Evolutionary conservation across 2,888 invertebrate species (phyloP).

Genomic region (Pseudococcus longispinus): DNA sequence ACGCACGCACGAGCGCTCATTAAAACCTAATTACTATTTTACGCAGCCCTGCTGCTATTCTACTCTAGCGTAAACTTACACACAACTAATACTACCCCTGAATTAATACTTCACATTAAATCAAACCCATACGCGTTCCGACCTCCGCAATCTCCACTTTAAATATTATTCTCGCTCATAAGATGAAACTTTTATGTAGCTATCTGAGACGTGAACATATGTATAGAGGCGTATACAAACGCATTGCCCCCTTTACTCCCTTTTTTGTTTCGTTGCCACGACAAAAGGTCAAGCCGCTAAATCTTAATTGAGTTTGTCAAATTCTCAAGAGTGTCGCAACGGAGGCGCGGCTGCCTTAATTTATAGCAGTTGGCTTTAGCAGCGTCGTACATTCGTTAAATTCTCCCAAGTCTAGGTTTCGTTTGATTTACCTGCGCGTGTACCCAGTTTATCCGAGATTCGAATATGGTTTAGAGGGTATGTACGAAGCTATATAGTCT

Average conservation of each 20-base stretch:
- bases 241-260: not conserved
- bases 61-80: not conserved
- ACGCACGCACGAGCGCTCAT: not conserved
- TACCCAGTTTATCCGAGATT: not conserved
- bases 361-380: not conserved
- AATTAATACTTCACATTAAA: not conserved
- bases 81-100: not conserved
- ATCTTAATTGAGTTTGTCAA: slow-evolving; percentile 44
- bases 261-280: not conserved
- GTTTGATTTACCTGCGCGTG: slow-evolving; percentile 9
- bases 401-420: slow-evolving; percentile 13
- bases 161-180: not conserved
- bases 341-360: not conserved
- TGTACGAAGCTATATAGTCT: not conserved
- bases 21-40: not conserved
- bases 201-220: not conserved
- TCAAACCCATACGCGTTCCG: not conserved
- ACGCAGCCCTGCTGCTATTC: not conserved
- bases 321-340: slow-evolving; percentile 39
- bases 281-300: slow-evolving; percentile 29
- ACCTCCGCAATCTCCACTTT: not conserved
- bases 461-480: not conserved
- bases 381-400: not conserved
- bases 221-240: not conserved
- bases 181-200: not conserved